These are phyloP conservation scores for Seira sanloemensis DNA, from an alignment of 2,888 invertebrate species.

Conservation along the genomic window DNA sequence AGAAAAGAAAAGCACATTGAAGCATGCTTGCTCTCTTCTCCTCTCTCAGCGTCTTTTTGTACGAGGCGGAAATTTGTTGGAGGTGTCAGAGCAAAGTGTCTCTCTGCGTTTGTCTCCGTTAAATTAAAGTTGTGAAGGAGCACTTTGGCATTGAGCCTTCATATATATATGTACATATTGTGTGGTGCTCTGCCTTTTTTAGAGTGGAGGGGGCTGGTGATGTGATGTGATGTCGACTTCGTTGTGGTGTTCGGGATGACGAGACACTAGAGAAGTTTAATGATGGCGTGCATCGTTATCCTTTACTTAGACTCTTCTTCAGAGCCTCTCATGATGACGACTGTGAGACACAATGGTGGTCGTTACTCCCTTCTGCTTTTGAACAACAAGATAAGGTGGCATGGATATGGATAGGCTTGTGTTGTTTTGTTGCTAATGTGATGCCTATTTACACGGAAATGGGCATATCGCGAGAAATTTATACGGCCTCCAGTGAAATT, in stretches of 20 bases:
- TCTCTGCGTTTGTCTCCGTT: not conserved
- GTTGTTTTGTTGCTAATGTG: no score
- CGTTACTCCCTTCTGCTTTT: not conserved
- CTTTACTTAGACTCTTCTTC: constrained; percentile 44
- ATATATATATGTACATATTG: no score
- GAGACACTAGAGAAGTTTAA: constrained; percentile 44
- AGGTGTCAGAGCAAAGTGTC: constrained; percentile 7
- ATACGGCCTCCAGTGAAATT: no score
- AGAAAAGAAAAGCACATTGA: not conserved
- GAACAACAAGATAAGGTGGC: not conserved
- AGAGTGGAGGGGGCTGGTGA: no score
- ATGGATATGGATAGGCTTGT: no score
- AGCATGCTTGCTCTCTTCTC: not conserved
- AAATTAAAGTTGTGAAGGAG: not conserved
- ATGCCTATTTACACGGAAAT: no score
- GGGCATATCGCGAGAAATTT: no score
- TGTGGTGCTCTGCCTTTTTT: not conserved
- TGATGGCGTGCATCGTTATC: constrained; percentile 60
- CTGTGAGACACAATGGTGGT: not conserved
- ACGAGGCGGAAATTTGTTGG: not conserved
- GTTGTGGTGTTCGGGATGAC: not conserved
- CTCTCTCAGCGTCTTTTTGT: not conserved
- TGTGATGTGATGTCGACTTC: not conserved
- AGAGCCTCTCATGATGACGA: constrained; percentile 31
- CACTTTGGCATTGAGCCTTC: not conserved